Evolutionary conservation across 2,113 vertebrate genomes (phyloP), one percentile per base, ranked within the genome.

Genomic region (Nesospiza acunhae): DNA sequence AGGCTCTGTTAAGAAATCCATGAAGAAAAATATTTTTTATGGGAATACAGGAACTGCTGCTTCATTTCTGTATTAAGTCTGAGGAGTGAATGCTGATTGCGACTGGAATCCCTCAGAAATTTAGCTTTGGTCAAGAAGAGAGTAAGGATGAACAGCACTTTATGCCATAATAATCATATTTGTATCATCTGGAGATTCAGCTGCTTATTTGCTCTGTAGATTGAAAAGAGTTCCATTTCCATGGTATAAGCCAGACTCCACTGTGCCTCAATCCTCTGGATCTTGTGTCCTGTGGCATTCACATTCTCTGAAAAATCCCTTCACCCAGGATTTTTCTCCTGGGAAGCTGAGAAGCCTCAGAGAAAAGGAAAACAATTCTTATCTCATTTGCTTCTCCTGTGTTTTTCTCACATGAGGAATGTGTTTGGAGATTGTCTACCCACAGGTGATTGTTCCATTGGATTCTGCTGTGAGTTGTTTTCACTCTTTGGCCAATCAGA

Each of bases 221-320:
- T 1, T n/a, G 46, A 31, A 35, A 41, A 30, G 12, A 60, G 13
- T 7, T 50, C 11, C 16, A 23, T 69, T 58, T 56, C 24, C n/a
- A 14, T 28, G 31, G 35, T 42, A 7, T 7, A 21, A 89, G 6
- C 7, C 17, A 13, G 39, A 33, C 35, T 68, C 10, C 26, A 3
- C 20, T 26, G 26, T 42, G 30, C 35, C 1, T 1, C 2, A 2
- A 0, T 35, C 7, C 4, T 41, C 24, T 47, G 44, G 30, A 1
- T 8, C 41, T 13, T 26, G 26, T 62, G 46, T 53, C 28, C 52
- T 30, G 28, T 30, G 17, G 28, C 17, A 53, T 53, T 53, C 28
- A 12, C 52, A 30, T 19, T 19, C 28, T 53, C 50, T 52, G 27
- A 11, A 27, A 52, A 52, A 52, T 52, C 27, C 9, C 50, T 52